Evolutionary conservation across 2,113 vertebrate genomes (phyloP), one percentile per base, ranked within the genome.

Genomic region (Paradisaea rubra): DNA sequence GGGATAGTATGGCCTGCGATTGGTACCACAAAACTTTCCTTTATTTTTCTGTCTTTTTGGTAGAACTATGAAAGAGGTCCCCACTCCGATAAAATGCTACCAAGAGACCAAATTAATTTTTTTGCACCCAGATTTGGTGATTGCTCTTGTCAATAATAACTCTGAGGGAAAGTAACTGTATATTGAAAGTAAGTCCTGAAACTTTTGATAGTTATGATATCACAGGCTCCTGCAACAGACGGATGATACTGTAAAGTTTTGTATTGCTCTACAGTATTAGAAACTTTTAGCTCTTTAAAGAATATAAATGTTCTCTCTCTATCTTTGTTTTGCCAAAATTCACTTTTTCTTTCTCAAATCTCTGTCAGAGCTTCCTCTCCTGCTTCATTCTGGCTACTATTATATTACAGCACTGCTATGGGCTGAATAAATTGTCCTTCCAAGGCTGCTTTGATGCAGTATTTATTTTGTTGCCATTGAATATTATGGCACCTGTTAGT

Each of bases 51-150:
- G 70, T 72, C 60, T 89, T 87, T 97, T 97, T 96, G 93, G 49
- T 84, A 81, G 81, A 91, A 81, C 83, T 91, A 60, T 57, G 33
- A 41, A 73, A 78, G 70, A 95, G 81, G 53, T 84, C 25, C 57
- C 66, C 54, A 82, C 49, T 91, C 64, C 73, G 85, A 93, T 81
- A 95, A 96, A 98, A 91, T 50, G n/a, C 59, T 45, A 90, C 88
- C 49, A 90, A 91, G 87, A 85, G 44, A 66, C 83, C 49, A 97
- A 98, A 97, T 97, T 93, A 96, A 96, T 87, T 96, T 91, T 91
- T 96, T 82, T 94, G 50, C 42, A 94, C 69, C 19, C 70, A 85
- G 86, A 50, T 96, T 97, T 77, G 90, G 59, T 3, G 3, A 52
- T 77, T 73, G 53, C 47, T 89, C 56, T 61, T 95, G 69, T 91